These are phyloP conservation scores for Lophius piscatorius DNA, from an alignment of 2,113 vertebrate genomes.

Conservation along the genomic window DNA sequence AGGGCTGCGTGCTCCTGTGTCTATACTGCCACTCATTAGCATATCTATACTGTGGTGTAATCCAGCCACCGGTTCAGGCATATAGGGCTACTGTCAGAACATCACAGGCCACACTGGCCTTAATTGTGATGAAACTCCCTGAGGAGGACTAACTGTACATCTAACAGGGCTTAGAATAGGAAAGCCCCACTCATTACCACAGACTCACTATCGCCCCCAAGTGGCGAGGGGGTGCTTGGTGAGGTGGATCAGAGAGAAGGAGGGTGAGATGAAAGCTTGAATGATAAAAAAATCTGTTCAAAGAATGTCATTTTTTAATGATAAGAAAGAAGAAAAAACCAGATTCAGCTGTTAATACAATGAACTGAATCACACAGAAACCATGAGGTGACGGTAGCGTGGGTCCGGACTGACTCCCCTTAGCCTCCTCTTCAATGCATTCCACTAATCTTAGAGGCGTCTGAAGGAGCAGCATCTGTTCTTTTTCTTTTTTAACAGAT, in stretches of 20 bases:
- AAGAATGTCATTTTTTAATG: background rate
- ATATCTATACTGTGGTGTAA: conserved; percentile 56
- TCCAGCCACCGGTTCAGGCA: conserved; percentile 52
- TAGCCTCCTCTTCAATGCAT: background rate
- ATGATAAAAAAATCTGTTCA: background rate
- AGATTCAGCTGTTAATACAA: background rate
- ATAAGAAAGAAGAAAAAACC: conserved; percentile 10
- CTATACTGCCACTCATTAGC: conserved; percentile 62
- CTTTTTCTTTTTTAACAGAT: conserved; percentile 25
- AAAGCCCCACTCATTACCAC: conserved; percentile 40
- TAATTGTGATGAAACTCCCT: conserved; percentile 56
- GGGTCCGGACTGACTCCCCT: conserved; percentile 1
- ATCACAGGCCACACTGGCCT: conserved; percentile 53
- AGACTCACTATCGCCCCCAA: conserved; percentile 62
- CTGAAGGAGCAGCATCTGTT: background rate
- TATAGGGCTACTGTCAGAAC: conserved; percentile 57
- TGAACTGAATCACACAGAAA: background rate
- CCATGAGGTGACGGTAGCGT: background rate
- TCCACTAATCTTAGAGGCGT: conserved; percentile 2
- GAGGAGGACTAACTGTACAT: conserved; percentile 37
- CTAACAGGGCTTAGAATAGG: conserved; percentile 26
- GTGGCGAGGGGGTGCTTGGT: conserved; percentile 63
- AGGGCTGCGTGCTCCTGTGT: conserved; percentile 43
- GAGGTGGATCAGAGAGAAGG: conserved; percentile 1
- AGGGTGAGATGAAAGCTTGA: conserved; percentile 1